phyloP scores from a whole-genome alignment of 2,797 vertebrate species.

The Luscinia luscinia region DNA sequence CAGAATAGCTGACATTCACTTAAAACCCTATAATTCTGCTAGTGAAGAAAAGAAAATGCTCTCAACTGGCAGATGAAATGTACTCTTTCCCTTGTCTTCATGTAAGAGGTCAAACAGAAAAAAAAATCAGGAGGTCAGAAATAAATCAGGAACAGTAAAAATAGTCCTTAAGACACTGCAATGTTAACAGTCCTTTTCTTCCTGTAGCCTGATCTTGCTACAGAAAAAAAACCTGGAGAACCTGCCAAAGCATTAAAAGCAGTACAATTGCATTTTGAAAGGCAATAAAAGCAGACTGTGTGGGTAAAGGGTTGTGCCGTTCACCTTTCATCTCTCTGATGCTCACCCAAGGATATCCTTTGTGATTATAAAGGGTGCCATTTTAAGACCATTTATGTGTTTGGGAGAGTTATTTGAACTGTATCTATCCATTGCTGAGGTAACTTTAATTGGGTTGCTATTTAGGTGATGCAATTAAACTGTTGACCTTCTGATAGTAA shows the following conservation, averaged over 20 bases:
- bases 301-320: background rate
- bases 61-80: constrained; percentile 3
- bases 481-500: constrained; percentile 12
- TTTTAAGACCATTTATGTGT: constrained; percentile 13
- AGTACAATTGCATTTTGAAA: background rate
- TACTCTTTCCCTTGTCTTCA: constrained; percentile 38
- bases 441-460: constrained; percentile 4
- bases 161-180: constrained; percentile 41
- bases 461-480: constrained; percentile 18
- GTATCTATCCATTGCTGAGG: background rate
- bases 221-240: background rate
- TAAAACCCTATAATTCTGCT: constrained; percentile 9
- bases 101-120: constrained; percentile 42
- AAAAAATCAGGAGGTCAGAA: constrained; percentile 26
- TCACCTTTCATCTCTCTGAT: constrained; percentile 16
- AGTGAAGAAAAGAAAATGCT: constrained; percentile 43
- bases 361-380: background rate
- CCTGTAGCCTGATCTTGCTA: constrained; percentile 44
- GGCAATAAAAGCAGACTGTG: background rate
- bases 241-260: constrained; percentile 5
- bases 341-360: background rate
- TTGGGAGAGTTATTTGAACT: constrained; percentile 2
- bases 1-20: background rate
- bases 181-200: constrained; percentile 59
- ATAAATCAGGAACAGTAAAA: constrained; percentile 65